Evolutionary conservation across 2,113 vertebrate species (phyloP).

Genomic region (Trematocara marginatum): DNA sequence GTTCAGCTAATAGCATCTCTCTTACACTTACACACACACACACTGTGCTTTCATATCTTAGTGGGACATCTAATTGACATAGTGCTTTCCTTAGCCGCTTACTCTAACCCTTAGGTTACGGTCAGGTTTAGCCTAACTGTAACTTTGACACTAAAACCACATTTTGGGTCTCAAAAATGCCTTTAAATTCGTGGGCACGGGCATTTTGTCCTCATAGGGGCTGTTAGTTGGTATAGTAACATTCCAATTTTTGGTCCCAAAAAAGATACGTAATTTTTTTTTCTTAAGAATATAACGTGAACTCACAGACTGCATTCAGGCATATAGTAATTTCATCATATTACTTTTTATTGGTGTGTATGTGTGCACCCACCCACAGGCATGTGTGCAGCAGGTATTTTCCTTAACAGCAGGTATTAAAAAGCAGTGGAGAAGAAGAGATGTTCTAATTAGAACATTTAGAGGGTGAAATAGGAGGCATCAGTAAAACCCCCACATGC

Average conservation of each 20-base stretch:
- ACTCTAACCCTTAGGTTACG: neutral
- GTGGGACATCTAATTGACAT: neutral
- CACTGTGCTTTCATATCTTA: neutral
- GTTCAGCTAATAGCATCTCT: conserved; percentile 47
- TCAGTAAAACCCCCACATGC: neutral
- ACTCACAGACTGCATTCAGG: neutral
- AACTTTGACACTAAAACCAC: neutral
- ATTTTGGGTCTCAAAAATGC: neutral
- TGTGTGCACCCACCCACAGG: neutral
- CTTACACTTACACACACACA: neutral
- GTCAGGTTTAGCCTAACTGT: neutral
- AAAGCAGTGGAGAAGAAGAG: neutral
- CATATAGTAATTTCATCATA: conserved; percentile 6
- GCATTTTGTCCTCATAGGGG: neutral
- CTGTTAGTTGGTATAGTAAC: neutral
- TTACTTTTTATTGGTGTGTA: neutral
- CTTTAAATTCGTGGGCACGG: accelerated
- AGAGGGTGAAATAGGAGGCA: conserved; percentile 10
- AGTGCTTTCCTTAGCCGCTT: neutral
- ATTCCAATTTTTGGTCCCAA: neutral
- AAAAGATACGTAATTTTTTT: accelerated
- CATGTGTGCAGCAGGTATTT: conserved; percentile 31
- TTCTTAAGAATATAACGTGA: neutral
- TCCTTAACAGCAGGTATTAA: conserved; percentile 23
- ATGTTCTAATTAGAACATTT: conserved; percentile 36